These are phyloP conservation scores for Oostethus manadensis DNA, from an alignment of 2,113 vertebrate species.

Conservation along the genomic window DNA sequence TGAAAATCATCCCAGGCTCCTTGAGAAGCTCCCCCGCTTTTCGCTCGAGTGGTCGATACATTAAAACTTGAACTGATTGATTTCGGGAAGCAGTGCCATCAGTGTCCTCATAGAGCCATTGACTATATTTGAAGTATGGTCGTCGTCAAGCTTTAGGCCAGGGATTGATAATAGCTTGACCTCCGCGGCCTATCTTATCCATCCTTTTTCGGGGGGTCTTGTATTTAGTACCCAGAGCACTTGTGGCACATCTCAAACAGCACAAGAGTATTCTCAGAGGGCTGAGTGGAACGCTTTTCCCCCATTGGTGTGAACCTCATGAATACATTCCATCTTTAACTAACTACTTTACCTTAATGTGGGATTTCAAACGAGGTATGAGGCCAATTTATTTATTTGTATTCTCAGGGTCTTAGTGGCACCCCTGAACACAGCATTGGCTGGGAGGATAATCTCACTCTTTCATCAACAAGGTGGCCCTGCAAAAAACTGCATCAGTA, in stretches of 20 bases:
- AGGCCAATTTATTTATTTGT: conserved; percentile 77
- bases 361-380: conserved; percentile 70
- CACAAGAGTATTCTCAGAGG: conserved; percentile 70
- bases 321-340: conserved; percentile 75
- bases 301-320: conserved; percentile 65
- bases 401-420: conserved; percentile 63
- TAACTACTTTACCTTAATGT: conserved; percentile 73
- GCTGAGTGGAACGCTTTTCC: conserved; percentile 71
- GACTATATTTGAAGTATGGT: conserved; percentile 74
- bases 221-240: conserved; percentile 68
- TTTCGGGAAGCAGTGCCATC: conserved; percentile 70
- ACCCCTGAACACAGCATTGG: conserved; percentile 65
- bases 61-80: conserved; percentile 81
- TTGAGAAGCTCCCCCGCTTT: conserved; percentile 67
- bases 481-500: conserved; percentile 67
- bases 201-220: conserved; percentile 75
- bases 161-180: conserved; percentile 79
- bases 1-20: conserved; percentile 64
- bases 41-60: conserved; percentile 72
- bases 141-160: conserved; percentile 72
- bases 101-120: conserved; percentile 64
- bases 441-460: conserved; percentile 68
- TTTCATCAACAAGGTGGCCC: conserved; percentile 75
- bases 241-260: conserved; percentile 72
- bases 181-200: conserved; percentile 72